A percentile compares a stretch with the other conserved stretches of the same genome.
Conservation (phyloP, 2,113 vertebrate species). For the Chelonoidis abingdonii region DNA sequence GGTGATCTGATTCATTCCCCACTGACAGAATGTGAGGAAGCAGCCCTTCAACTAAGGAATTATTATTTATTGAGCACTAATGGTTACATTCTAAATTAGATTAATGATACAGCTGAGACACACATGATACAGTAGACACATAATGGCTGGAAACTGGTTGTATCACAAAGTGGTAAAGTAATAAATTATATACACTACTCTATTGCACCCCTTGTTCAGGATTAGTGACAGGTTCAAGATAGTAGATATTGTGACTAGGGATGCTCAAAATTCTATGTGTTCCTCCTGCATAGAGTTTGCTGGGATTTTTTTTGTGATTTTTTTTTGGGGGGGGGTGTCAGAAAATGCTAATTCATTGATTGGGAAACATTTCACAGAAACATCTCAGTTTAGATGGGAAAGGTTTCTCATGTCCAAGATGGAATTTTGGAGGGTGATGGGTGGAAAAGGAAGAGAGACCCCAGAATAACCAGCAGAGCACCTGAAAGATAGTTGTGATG, state of each 20-base stretch:
- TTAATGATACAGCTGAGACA: neutral
- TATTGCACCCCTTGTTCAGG: neutral
- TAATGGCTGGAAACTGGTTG: neutral
- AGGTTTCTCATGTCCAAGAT: neutral
- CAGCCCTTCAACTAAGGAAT: neutral
- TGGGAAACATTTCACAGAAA: neutral
- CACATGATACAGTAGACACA: neutral
- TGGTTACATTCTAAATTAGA: slow-evolving; percentile 17
- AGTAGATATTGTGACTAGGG: neutral
- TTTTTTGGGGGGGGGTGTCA: neutral
- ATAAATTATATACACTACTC: neutral
- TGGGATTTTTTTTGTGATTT: neutral
- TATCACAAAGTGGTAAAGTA: neutral
- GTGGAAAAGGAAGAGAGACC: too few species aligned
- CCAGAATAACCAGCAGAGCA: too few species aligned
- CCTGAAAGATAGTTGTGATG: too few species aligned
- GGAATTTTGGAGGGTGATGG: too few species aligned
- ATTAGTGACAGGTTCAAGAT: neutral
- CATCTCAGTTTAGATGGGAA: neutral
- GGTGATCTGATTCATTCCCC: neutral
- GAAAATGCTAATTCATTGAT: neutral
- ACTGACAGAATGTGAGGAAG: neutral
- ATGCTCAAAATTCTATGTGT: neutral
- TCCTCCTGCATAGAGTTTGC: neutral
- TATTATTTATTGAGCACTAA: neutral